Conservation (phyloP, 2,797 vertebrate genomes). For the Ceyx erithaca region DNA sequence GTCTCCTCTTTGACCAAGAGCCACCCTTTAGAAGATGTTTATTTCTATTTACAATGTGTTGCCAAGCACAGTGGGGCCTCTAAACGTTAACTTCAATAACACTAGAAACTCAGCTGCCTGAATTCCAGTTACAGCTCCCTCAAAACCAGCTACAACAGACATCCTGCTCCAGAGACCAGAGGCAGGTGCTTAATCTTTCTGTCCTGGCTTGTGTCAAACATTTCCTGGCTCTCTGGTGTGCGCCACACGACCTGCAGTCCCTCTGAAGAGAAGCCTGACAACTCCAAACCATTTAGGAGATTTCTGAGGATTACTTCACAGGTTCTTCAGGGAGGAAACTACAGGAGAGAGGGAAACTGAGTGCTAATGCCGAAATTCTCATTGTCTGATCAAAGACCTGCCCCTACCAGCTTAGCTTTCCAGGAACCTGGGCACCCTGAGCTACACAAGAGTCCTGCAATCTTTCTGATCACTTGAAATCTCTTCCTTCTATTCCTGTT, state of each 20-base stretch:
- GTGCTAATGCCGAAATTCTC: not conserved
- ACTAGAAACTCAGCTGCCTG: not conserved
- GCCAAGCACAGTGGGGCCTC: not conserved
- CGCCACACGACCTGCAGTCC: not conserved
- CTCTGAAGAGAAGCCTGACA: not conserved
- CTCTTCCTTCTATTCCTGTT: too few species aligned
- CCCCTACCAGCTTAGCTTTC: not conserved
- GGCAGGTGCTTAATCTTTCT: not conserved
- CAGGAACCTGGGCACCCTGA: not conserved
- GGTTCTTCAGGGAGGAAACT: not conserved
- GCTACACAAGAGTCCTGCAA: not conserved
- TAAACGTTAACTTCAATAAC: not conserved
- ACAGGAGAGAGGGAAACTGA: not conserved
- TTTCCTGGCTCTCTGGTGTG: not conserved
- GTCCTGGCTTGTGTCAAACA: not conserved
- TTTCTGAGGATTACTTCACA: not conserved
- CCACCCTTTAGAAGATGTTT: not conserved
- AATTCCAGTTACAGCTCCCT: not conserved
- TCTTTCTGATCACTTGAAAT: too few species aligned
- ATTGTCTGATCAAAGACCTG: not conserved
- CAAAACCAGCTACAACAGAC: not conserved
- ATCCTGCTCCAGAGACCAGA: not conserved
- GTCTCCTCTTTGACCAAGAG: not conserved
- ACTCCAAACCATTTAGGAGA: not conserved
- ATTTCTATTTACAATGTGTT: not conserved